Evolutionary conservation across 1,140 invertebrate species (phyloP).

Genomic region (Trissolcus basalis): DNA sequence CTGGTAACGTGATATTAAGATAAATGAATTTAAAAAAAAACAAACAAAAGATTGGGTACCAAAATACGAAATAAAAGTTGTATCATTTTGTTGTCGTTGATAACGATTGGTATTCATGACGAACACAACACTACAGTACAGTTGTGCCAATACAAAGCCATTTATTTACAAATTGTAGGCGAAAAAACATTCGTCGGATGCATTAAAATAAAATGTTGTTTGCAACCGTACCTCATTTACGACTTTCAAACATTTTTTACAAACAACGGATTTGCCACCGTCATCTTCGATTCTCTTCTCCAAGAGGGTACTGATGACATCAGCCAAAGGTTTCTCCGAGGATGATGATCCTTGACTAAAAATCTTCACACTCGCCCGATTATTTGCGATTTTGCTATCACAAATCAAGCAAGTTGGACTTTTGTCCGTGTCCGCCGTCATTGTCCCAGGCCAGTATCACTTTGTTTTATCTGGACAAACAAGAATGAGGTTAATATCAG

Average conservation of each 20-base stretch:
- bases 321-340: conserved; percentile 71
- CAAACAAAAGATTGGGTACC: no score
- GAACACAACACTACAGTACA: no score
- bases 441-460: conserved; percentile 28
- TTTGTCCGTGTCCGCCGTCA: conserved; percentile 67
- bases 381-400: conserved; percentile 76
- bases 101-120: no score
- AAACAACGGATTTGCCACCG: conserved; percentile 77
- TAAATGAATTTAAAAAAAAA: no score
- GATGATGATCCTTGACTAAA: conserved; percentile 70
- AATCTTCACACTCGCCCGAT: conserved; percentile 75
- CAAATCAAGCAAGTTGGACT: conserved; percentile 77
- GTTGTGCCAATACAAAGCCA: no score
- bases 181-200: no score
- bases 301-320: conserved; percentile 75
- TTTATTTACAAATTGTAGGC: no score
- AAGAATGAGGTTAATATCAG: background rate
- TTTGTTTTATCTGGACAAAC: background rate
- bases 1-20: no score
- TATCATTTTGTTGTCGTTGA: no score
- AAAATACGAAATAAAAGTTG: no score
- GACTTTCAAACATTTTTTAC: conserved; percentile 81
- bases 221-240: conserved; percentile 75
- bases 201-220: no score
- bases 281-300: conserved; percentile 74